These are phyloP conservation scores for Drosophila sechellia DNA, from an alignment of 1,140 invertebrate genomes.

Conservation along the genomic window DNA sequence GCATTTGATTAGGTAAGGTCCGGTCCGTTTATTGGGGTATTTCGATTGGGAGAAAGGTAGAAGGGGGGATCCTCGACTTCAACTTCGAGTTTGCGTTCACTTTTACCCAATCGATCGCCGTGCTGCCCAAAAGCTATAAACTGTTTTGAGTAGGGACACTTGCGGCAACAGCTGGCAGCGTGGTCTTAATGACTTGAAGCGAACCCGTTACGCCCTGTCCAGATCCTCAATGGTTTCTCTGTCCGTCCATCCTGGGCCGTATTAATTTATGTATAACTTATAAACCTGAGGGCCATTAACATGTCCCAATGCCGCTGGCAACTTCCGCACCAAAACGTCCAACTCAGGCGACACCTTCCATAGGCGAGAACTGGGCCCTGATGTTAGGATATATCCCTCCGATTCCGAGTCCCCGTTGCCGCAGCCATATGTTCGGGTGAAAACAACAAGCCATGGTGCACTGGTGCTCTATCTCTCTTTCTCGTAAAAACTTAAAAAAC, in stretches of 20 bases:
- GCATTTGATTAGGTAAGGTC: slow-evolving; percentile 28
- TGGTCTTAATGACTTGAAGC: slow-evolving; percentile 32
- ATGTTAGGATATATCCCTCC: slow-evolving; percentile 27
- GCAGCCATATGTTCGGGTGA: slow-evolving; percentile 69
- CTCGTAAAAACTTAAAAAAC: slow-evolving; percentile 66
- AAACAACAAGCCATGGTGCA: slow-evolving; percentile 62
- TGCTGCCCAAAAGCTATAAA: slow-evolving; percentile 53
- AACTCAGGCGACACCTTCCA: slow-evolving; percentile 62
- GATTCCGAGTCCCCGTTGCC: not conserved
- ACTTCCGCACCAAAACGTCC: slow-evolving; percentile 70
- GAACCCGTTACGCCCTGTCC: slow-evolving; percentile 26
- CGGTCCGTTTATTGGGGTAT: slow-evolving; percentile 31
- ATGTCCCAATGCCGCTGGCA: slow-evolving; percentile 61
- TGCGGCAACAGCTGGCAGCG: slow-evolving; percentile 61
- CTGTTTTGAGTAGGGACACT: slow-evolving; percentile 62
- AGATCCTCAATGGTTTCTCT: slow-evolving; percentile 26
- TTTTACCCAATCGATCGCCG: slow-evolving; percentile 39
- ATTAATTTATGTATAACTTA: slow-evolving; percentile 68
- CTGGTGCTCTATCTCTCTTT: slow-evolving; percentile 1
- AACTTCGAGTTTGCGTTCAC: slow-evolving; percentile 23
- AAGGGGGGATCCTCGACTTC: slow-evolving; percentile 9
- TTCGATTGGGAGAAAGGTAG: slow-evolving; percentile 22
- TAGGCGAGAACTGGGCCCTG: slow-evolving; percentile 31
- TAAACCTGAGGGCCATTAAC: slow-evolving; percentile 76
- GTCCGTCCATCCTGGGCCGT: slow-evolving; percentile 20